These are phyloP conservation scores for Sycophila texana DNA, from an alignment of 2,888 invertebrate species.

Conservation along the genomic window DNA sequence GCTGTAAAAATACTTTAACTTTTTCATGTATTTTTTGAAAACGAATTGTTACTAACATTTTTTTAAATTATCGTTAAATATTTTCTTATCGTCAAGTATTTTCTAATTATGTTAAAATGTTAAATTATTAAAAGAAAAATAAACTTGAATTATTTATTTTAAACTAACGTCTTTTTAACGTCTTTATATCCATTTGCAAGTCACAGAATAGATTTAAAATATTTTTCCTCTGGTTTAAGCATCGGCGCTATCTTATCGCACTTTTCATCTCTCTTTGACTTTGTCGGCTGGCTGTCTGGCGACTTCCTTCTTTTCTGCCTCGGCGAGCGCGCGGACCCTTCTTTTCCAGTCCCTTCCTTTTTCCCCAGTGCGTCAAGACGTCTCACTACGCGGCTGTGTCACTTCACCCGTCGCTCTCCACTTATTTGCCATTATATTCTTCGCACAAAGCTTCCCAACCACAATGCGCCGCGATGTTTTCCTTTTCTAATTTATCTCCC, in stretches of 20 bases:
- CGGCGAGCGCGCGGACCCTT: background rate
- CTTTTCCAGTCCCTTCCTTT: slow-evolving; percentile 33
- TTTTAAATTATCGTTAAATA: too few relatives aligned
- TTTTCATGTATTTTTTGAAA: too few relatives aligned
- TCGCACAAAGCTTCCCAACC: slow-evolving; percentile 57
- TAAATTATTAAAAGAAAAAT: too few relatives aligned
- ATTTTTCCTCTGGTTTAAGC: slow-evolving; percentile 17
- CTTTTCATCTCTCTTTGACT: slow-evolving; percentile 33
- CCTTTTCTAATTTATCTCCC: slow-evolving; percentile 31
- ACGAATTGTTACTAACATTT: too few relatives aligned
- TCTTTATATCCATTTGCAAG: too few relatives aligned
- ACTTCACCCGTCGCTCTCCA: slow-evolving; percentile 36
- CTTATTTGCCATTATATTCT: slow-evolving; percentile 63
- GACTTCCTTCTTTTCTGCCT: slow-evolving; percentile 39
- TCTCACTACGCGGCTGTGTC: slow-evolving; percentile 61
- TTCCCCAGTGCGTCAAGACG: slow-evolving; percentile 54
- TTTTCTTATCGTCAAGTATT: too few relatives aligned
- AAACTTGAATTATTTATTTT: too few relatives aligned
- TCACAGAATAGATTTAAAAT: slow-evolving; percentile 8
- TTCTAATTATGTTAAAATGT: too few relatives aligned
- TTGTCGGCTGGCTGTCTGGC: slow-evolving; percentile 4
- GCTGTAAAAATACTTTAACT: too few relatives aligned
- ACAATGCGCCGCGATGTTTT: slow-evolving; percentile 45
- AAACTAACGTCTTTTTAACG: too few relatives aligned
- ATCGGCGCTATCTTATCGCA: slow-evolving; percentile 24